Evolutionary conservation across 2,888 invertebrate species (phyloP).

Genomic region (Thymelicus sylvestris): DNA sequence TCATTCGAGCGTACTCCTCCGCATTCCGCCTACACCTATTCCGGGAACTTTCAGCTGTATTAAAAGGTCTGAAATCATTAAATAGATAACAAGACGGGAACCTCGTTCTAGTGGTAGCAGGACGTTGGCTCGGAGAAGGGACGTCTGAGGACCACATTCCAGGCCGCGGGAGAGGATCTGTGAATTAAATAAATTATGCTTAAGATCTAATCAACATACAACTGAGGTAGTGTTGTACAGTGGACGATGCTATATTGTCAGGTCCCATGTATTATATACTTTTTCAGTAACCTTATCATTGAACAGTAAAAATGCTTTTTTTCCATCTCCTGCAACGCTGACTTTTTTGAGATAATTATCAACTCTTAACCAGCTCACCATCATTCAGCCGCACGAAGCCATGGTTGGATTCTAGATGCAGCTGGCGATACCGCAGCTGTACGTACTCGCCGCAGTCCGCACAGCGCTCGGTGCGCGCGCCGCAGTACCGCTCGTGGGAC

Average conservation of each 20-base stretch:
- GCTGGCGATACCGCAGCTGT: slow-evolving; percentile 87
- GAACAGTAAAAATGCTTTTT: too few relatives aligned
- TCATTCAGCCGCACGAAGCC: slow-evolving; percentile 86
- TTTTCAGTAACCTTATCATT: too few relatives aligned
- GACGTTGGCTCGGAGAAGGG: not conserved
- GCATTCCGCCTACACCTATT: not conserved
- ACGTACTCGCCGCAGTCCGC: slow-evolving; percentile 87
- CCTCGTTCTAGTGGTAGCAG: not conserved
- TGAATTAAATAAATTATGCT: not conserved
- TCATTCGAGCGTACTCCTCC: not conserved
- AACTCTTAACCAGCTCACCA: slow-evolving; percentile 63
- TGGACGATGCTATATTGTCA: too few relatives aligned
- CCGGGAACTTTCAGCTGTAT: not conserved
- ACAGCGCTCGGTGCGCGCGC: slow-evolving; percentile 88
- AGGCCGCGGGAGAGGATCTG: not conserved
- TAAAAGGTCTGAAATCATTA: not conserved
- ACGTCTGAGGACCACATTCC: not conserved
- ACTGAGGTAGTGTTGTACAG: too few relatives aligned
- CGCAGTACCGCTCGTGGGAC: slow-evolving; percentile 88
- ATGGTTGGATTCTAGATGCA: slow-evolving; percentile 87
- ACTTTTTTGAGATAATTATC: too few relatives aligned
- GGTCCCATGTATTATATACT: too few relatives aligned
- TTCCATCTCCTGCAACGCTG: too few relatives aligned
- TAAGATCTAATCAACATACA: too few relatives aligned
- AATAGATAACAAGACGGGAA: not conserved